Base-by-base conservation (phyloP, 2,797 vertebrate genomes). In the Xyrichtys novacula region DNA sequence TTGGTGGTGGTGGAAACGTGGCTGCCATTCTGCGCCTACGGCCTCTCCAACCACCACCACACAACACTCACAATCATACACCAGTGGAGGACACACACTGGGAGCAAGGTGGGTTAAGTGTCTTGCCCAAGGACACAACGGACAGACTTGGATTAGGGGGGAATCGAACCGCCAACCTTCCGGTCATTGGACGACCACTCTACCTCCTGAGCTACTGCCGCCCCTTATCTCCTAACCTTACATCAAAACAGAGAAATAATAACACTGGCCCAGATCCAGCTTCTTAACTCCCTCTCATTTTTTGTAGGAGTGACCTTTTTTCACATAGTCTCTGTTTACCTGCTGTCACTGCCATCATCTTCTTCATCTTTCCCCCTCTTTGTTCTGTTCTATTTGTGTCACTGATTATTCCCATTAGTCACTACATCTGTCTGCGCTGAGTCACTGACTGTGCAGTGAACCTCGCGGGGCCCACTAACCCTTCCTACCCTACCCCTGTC, bases 361-460 rank as follows among this genome's bases (percentile, higher is more conserved):
- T 42, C 53, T 71, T 57, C 26, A 11, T 42, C 34, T 32, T 52
- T 31, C 31, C 46, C 42, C 10, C 19, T 19, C 23, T 40, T 66
- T 62, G 50, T 34, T 48, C 39, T 36, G n/a, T 25, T 6, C 23
- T 54, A 17, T 60, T 47, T 19, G 25, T 60, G 48, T 43, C 55
- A 54, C 42, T 57, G 61, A 65, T 69, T 66, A 26, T 36, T 53
- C 53, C 39, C 50, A 20, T 23, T 53, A 46, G 46, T 58, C 8
- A 17, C 42, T 32, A 52, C 62, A 49, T 67, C 34, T 44, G 34
- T 56, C 48, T 52, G 57, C 20, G 20, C 36, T 42, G 65, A 60
- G 56, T 75, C 69, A 74, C 64, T 52, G 39, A 16, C 32, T 55
- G 62, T 59, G 48, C 59, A 49, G 50, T 48, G 54, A 71, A 68